Evolutionary conservation across 2,888 invertebrate genomes (phyloP), one percentile per base, ranked within the genome.

Genomic region (Athalia circularis): DNA sequence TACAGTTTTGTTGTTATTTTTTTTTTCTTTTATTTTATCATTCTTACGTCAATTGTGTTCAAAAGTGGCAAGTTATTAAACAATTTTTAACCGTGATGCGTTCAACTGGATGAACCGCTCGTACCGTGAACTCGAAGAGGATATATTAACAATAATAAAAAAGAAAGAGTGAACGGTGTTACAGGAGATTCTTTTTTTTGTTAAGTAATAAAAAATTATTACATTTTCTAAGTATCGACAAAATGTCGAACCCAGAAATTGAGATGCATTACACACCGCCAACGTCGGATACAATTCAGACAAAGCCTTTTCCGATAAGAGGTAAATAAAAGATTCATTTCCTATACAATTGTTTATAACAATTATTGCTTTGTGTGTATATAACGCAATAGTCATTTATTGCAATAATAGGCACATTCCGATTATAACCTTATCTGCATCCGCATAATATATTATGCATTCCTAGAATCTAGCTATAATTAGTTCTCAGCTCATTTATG

Each of bases 241-340:
- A 65, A 65, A 77, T 77, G 77, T 77, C 77, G 9, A 65, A 78
- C 11, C 78, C 68, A 9, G 72, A 86, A 81, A 86, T 84, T 80
- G 87, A 89, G 79, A 89, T 87, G 88, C 90, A 88, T 80, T 89
- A 89, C 81, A 88, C 89, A 87, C 95, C 96, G 80, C 96, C 96
- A 74, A 95, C 95, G 8, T 94, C 95, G 80, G 96, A 96, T 88
- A 96, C 96, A 65, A 95, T 96, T 75, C 95, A 96, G 93, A 96
- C 96, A 64, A 96, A 96, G 92, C 96, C 96, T 80, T 96, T 96
- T 91, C 96, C 96, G 50, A 95, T 96, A 84, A 93, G 96, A 92
- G 95, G 96, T 96, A 92, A 91, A 59, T 76, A 43, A 61, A 68
- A 6, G 8, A n/a, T 52, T 43, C 45, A 80, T 82, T 83, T 80